These are phyloP conservation scores for Hemibagrus guttatus DNA, from an alignment of 2,797 vertebrate species.

Conservation along the genomic window DNA sequence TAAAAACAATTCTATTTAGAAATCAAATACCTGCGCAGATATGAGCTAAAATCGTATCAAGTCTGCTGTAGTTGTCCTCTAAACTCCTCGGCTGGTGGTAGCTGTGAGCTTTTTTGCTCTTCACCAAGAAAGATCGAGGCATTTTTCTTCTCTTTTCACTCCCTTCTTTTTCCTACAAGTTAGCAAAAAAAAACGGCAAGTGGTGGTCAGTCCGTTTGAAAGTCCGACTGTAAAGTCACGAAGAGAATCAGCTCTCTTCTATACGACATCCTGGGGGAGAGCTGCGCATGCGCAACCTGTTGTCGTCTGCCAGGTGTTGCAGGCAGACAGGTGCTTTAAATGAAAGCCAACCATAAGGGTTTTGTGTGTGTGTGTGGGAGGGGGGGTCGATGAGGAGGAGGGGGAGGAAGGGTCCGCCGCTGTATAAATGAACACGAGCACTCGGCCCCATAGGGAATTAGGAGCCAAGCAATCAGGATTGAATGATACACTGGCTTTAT, in stretches of 20 bases:
- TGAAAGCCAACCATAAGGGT: conserved; percentile 46
- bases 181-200: background rate
- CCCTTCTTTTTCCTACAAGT: conserved; percentile 20
- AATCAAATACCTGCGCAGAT: conserved; percentile 84
- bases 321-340: conserved; percentile 79
- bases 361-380: conserved; percentile 4
- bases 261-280: conserved; percentile 56
- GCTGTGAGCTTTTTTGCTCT: conserved; percentile 97
- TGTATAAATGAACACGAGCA: conserved; percentile 51
- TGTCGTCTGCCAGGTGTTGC: conserved; percentile 84
- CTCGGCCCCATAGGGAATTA: conserved; percentile 58
- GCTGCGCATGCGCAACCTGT: conserved; percentile 73
- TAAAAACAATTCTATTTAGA: background rate
- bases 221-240: conserved; percentile 26
- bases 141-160: conserved; percentile 66
- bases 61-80: conserved; percentile 80
- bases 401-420: conserved; percentile 48
- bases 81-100: conserved; percentile 89
- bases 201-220: background rate
- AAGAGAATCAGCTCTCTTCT: conserved; percentile 51
- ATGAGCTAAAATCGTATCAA: conserved; percentile 79
- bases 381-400: conserved; percentile 43
- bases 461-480: conserved; percentile 62
- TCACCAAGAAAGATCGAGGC: conserved; percentile 96
- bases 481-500: conserved; percentile 64